Evolutionary conservation across 1,140 invertebrate species (phyloP), one percentile per base, ranked within the genome.

Genomic region (Caenorhabditis briggsae): DNA sequence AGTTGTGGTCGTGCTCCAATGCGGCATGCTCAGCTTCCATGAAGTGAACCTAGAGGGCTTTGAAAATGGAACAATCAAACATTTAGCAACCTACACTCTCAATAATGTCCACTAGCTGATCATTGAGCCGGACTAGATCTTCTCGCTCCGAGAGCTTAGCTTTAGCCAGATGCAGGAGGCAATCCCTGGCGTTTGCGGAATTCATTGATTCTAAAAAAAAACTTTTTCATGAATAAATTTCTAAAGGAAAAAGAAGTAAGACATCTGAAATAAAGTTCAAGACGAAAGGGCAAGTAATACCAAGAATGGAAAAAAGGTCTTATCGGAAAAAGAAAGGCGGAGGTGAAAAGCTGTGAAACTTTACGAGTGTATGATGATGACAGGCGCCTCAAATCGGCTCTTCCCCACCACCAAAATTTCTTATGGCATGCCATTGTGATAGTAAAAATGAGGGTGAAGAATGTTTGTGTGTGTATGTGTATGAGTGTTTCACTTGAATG

Each of bases 181-280:
- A 78, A 78, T 78, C 70, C 46, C 70, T 78, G 14, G 70, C 70
- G 46, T 50, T 78, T 50, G 70, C 70, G 70, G 70, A 78, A 78
- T 78, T 53, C 70, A 78, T 78, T n/a, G 70, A 20, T 61, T 61
- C 43, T 78, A 46, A 25, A 50, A 18, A 25, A 43, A 8, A 43
- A n/a, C n/a, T n/a, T n/a, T n/a, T n/a, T n/a, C 5, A 70, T 16
- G 5, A 14, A 43, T 65, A 43, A 14, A 41, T 41, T 11, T 25
- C 23, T 41, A 11, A 41, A 12, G 23, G 20, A 46, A 11, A 46
- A 46, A 46, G 2, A 58, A 58, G n/a, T 8, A 7, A 33, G 18
- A 46, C 16, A 70, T 46, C 59, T 33, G 23, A 64, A 64, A 23
- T n/a, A n/a, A 59, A 59, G 56, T 59, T n/a, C 56, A 8, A 18